These are phyloP conservation scores for Leptinotarsa rubiginosa DNA, from an alignment of 2,888 invertebrate genomes.

Conservation along the genomic window DNA sequence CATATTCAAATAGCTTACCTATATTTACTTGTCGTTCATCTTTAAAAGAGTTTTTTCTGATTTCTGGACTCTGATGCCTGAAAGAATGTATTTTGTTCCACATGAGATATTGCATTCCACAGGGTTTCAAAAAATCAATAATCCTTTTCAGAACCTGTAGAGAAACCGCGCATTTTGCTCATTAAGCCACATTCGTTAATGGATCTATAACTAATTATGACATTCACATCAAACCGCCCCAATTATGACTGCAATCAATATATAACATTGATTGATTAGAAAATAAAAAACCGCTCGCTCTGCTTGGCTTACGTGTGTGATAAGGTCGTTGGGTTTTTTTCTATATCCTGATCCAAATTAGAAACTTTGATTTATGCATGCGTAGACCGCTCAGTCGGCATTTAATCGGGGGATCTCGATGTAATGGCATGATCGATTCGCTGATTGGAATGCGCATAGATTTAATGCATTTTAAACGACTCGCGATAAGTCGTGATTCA, in stretches of 20 bases:
- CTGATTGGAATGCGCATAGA: background rate
- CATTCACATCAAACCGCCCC: background rate
- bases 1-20: no score
- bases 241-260: slow-evolving; percentile 4
- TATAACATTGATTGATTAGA: slow-evolving; percentile 7
- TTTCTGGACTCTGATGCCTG: no score
- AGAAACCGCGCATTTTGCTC: background rate
- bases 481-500: no score
- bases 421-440: background rate
- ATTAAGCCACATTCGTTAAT: background rate
- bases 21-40: no score
- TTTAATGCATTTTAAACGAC: background rate
- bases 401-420: background rate
- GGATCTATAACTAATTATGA: slow-evolving; percentile 1
- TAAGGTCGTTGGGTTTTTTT: background rate
- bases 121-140: background rate
- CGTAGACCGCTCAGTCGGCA: background rate
- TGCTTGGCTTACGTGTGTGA: background rate
- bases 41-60: no score
- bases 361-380: background rate
- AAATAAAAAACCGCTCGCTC: background rate
- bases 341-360: background rate
- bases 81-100: no score
- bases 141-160: background rate
- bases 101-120: background rate